Conservation (phyloP, 2,888 invertebrate genomes). For the Nephrotoma guestfalica region DNA sequence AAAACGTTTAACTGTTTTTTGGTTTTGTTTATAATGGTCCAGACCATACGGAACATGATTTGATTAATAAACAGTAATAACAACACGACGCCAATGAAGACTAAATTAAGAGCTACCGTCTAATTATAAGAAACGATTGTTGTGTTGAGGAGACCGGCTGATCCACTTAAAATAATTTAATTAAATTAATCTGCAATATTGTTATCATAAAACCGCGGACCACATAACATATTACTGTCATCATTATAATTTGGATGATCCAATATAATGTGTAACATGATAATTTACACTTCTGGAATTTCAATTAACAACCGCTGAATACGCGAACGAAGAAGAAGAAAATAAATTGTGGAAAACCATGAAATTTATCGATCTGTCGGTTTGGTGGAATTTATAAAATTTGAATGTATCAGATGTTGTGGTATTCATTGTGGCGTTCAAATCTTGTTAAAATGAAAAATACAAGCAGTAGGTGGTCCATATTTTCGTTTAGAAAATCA, state of each 20-base stretch:
- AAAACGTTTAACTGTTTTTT: neutral
- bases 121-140: neutral
- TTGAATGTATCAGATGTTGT: neutral
- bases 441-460: neutral
- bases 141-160: neutral
- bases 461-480: neutral
- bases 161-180: neutral
- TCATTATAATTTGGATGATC: neutral
- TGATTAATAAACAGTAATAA: neutral
- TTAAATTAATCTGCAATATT: neutral
- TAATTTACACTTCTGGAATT: neutral
- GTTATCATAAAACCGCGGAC: neutral
- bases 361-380: neutral
- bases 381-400: neutral
- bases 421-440: neutral
- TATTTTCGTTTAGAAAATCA: neutral
- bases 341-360: neutral
- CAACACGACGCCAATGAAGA: neutral
- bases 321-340: neutral
- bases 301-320: neutral
- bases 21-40: neutral
- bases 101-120: neutral
- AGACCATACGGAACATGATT: neutral
- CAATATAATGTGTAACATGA: neutral
- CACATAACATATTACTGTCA: neutral